phyloP scores from a whole-genome alignment of 1,140 invertebrate genomes.

The Globodera rostochiensis region DNA sequence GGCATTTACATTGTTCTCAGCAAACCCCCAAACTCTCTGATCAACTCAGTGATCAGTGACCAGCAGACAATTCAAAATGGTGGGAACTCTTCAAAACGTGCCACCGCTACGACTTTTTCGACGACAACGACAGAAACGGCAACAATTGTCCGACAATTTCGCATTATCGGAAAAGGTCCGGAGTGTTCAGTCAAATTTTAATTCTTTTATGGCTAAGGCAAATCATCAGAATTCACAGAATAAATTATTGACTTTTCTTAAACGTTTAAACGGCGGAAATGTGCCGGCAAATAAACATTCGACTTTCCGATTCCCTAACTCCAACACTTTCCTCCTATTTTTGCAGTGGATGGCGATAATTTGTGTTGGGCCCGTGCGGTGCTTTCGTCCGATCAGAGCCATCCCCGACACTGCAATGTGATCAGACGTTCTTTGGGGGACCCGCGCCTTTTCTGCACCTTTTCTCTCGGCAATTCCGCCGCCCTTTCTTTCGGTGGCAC shows the following conservation, averaged over 20 bases:
- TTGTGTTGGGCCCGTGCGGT: constrained; percentile 11
- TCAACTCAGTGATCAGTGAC: background rate
- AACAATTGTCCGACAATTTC: constrained; percentile 16
- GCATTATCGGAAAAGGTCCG: constrained; percentile 24
- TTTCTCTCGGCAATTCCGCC: background rate
- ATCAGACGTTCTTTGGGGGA: constrained; percentile 14
- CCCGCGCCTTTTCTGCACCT: constrained; percentile 17
- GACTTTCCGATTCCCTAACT: too few relatives aligned
- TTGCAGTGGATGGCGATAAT: background rate
- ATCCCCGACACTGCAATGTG: constrained; percentile 8
- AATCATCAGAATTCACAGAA: background rate
- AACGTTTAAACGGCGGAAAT: too few relatives aligned
- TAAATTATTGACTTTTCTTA: background rate
- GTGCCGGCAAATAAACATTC: too few relatives aligned
- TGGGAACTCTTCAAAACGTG: background rate
- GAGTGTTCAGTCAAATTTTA: background rate
- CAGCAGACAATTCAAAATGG: background rate
- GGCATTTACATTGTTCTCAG: constrained; percentile 21
- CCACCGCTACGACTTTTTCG: background rate
- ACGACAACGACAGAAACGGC: background rate
- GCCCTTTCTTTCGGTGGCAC: background rate
- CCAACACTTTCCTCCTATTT: background rate
- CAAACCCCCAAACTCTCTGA: background rate
- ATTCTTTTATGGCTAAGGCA: background rate
- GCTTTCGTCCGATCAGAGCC: background rate